Conservation (phyloP, 2,113 vertebrate genomes). For the Thymallus thymallus region DNA sequence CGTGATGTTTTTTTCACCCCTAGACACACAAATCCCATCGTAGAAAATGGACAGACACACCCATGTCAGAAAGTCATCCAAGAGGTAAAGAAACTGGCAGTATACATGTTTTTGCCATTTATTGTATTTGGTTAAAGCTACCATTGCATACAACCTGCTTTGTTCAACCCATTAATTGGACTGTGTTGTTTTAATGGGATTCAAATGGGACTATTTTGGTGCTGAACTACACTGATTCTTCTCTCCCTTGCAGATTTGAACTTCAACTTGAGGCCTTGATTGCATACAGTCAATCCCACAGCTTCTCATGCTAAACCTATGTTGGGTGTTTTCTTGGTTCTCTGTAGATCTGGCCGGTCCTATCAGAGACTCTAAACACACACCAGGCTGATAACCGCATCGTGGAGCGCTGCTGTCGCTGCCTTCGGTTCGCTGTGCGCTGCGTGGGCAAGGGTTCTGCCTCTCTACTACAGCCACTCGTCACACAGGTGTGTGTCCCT, state of each 20-base stretch:
- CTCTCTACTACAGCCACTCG: slow-evolving; percentile 89
- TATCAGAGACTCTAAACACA: slow-evolving; percentile 94
- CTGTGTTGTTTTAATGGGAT: no score
- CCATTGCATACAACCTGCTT: neutral
- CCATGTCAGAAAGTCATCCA: slow-evolving; percentile 99
- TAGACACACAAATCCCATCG: slow-evolving; percentile 96
- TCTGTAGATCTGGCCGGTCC: slow-evolving; percentile 93
- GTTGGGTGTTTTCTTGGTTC: neutral
- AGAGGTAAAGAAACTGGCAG: slow-evolving; percentile 77
- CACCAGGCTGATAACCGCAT: slow-evolving; percentile 95
- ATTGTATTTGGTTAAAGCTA: neutral
- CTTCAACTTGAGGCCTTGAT: neutral
- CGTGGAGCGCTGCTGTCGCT: slow-evolving; percentile 95
- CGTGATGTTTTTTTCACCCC: slow-evolving; percentile 1
- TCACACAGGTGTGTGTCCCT: slow-evolving; percentile 84
- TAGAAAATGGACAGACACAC: slow-evolving; percentile 96
- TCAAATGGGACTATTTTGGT: no score
- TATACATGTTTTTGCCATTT: neutral
- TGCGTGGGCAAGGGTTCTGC: slow-evolving; percentile 97
- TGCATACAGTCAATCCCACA: neutral
- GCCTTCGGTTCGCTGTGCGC: slow-evolving; percentile 92
- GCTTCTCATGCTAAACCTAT: neutral
- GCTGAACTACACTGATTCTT: no score
- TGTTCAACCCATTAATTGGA: neutral
- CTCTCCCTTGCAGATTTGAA: no score